These are phyloP conservation scores for Oceanodroma tethys DNA, from an alignment of 2,113 vertebrate genomes.

Conservation along the genomic window DNA sequence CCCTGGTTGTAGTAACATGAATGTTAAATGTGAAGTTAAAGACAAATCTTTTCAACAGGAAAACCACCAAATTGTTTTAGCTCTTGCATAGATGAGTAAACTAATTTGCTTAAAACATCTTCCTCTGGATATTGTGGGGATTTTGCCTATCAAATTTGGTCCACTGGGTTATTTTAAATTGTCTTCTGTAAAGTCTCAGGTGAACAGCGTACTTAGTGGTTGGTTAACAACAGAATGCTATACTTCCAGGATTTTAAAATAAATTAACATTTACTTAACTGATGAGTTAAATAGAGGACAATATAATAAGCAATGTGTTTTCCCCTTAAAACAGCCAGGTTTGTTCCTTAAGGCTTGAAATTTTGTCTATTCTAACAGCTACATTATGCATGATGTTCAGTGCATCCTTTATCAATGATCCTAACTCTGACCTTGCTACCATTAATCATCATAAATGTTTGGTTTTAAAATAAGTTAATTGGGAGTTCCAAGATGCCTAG, in stretches of 20 bases:
- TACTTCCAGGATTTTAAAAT: background rate
- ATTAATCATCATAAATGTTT: background rate
- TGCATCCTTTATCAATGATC: background rate
- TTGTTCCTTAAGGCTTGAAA: background rate
- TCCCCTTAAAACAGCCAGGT: background rate
- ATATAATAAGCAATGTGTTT: background rate
- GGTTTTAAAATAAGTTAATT: constrained; percentile 6
- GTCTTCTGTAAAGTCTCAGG: background rate
- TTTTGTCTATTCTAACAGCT: background rate
- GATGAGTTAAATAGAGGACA: background rate
- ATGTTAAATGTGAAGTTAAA: background rate
- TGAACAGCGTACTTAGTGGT: background rate
- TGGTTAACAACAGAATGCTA: background rate
- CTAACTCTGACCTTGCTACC: background rate
- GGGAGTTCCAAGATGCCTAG: background rate
- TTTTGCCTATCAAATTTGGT: background rate
- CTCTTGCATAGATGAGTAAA: background rate
- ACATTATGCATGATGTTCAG: background rate
- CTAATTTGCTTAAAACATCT: background rate
- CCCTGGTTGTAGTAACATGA: background rate
- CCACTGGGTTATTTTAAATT: background rate
- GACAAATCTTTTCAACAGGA: background rate
- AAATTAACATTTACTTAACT: background rate
- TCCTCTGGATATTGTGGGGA: background rate
- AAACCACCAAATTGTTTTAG: background rate